Conservation (phyloP, 2,888 invertebrate genomes). For the Branchellion lobata region DNA sequence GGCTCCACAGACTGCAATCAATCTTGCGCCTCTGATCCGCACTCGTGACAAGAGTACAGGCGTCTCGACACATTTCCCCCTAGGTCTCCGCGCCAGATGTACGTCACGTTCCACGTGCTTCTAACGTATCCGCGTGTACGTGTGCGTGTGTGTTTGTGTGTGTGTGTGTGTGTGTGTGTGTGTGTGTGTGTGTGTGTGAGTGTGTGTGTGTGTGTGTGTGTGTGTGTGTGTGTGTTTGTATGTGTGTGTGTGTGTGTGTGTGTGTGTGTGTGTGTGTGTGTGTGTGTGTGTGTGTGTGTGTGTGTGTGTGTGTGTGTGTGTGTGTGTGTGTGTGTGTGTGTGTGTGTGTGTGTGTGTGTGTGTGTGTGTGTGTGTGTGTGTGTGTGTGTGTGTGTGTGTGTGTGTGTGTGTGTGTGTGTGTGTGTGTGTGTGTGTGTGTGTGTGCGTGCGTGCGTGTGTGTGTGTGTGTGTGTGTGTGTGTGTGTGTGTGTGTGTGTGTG, state of each 20-base stretch:
- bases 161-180: conserved; percentile 33
- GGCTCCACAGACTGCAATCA: conserved; percentile 30
- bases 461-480: conserved; percentile 23
- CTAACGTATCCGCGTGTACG: neutral
- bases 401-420: conserved; percentile 24
- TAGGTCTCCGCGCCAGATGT: neutral
- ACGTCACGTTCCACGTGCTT: neutral
- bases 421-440: conserved; percentile 13
- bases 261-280: conserved; percentile 27
- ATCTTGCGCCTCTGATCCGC: conserved; percentile 40
- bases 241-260: conserved; percentile 17
- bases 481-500: conserved; percentile 23
- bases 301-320: conserved; percentile 30
- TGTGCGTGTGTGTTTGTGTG: neutral
- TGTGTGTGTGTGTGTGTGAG: conserved; percentile 42
- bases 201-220: conserved; percentile 24
- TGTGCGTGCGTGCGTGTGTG: conserved; percentile 14
- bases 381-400: conserved; percentile 18
- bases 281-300: conserved; percentile 28
- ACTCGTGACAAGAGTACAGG: conserved; percentile 38
- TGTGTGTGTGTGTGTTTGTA: no score
- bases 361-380: conserved; percentile 1
- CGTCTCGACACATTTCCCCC: no score
- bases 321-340: conserved; percentile 42
- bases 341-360: conserved; percentile 43